Conservation (phyloP, 2,888 invertebrate genomes). For the Hypercompe scribonia region DNA sequence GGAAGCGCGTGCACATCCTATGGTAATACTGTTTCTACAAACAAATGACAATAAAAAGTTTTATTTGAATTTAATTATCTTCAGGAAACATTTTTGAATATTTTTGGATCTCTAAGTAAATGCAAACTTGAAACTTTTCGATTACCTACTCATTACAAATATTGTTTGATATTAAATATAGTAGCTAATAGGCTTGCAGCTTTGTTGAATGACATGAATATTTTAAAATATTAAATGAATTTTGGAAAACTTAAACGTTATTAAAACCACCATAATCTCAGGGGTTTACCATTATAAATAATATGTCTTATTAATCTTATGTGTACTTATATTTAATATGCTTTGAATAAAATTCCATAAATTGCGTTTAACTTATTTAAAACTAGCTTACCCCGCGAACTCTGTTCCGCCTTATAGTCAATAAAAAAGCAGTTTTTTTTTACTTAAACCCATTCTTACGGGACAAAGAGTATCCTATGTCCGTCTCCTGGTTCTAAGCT, state of each 20-base stretch:
- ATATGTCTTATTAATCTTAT: no score
- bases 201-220: no score
- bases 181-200: neutral
- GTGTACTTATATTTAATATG: no score
- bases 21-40: slow-evolving; percentile 47
- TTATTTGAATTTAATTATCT: slow-evolving; percentile 28
- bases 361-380: neutral
- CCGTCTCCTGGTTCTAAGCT: no score
- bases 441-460: no score
- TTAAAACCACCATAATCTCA: neutral
- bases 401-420: no score
- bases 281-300: neutral
- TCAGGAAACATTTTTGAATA: neutral
- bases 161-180: neutral
- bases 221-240: neutral
- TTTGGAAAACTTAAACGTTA: neutral
- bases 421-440: no score
- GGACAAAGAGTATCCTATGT: no score
- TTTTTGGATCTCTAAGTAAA: neutral
- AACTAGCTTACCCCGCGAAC: no score
- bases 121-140: neutral
- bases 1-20: slow-evolving; percentile 65
- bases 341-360: neutral
- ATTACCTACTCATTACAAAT: neutral
- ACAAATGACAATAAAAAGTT: slow-evolving; percentile 42